Base-by-base conservation (phyloP, 2,113 vertebrate species). In the Arvicanthis niloticus region DNA sequence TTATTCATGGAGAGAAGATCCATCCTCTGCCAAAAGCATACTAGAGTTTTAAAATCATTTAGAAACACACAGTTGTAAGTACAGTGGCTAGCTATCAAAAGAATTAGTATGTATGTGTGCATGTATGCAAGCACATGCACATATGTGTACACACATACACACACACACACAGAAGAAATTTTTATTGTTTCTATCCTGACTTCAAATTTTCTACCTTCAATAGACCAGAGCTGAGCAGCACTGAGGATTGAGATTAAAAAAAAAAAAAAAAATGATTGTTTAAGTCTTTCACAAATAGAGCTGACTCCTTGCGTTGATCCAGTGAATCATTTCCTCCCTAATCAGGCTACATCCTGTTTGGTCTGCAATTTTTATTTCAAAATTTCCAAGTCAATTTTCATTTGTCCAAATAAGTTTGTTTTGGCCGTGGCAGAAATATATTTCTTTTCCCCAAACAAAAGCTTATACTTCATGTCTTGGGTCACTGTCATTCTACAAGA, bases 291-390 rank as follows among this genome's bases (percentile, higher is more conserved):
- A 97, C 96, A 98, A 97, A 97, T 91, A 97, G 75, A 98, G 86
- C 70, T 73, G 80, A 92, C 76, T 97, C 60, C 80, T 97, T 98
- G 94, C 93, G 60, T 93, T 96, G 96, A 97, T 90, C 56, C 89
- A 97, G 40, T 98, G 98, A 98, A 94, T 98, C 97, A 98, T 95
- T 98, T 98, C 98, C 97, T 98, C 75, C 90, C 40, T 68, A 92
- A 77, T 90, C 91, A 81, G 89, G 80, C 91, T 93, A 96, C 95
- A 97, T 98, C 97, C 97, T 98, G 98, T 98, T 97, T 97, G 95
- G 93, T 82, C 96, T 93, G 89, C 7, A 96, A 91, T 92, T 97
- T 98, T 97, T 95, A 89, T 94, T 97, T 97, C 93, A 96, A 96
- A 98, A 96, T 96, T 97, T 96, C 97, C 89, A 98, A 97, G 93